phyloP scores from a whole-genome alignment of 1,140 invertebrate genomes.

The Sweltsa coloradensis region DNA sequence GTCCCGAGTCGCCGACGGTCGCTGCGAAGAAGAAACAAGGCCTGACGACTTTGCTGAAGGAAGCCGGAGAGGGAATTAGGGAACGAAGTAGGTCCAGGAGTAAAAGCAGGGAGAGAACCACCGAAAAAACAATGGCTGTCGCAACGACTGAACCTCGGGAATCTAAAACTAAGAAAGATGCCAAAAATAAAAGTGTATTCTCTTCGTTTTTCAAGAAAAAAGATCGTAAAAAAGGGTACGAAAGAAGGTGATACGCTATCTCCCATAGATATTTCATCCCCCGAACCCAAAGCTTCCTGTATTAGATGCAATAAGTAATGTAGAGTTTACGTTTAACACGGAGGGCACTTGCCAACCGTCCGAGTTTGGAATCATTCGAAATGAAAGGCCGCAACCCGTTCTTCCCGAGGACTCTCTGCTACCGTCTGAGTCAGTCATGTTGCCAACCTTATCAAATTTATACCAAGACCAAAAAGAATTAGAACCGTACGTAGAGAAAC shows the following conservation, averaged over 20 bases:
- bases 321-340: slow-evolving; percentile 30
- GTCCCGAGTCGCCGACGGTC: slow-evolving; percentile 51
- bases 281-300: slow-evolving; percentile 18
- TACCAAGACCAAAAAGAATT: no score
- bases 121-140: no score
- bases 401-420: not conserved
- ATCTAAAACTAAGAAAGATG: slow-evolving; percentile 26
- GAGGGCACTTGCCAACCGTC: slow-evolving; percentile 23
- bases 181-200: slow-evolving; percentile 35
- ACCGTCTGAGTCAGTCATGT: slow-evolving; percentile 14
- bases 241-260: slow-evolving; percentile 7
- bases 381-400: slow-evolving; percentile 2
- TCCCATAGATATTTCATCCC: slow-evolving; percentile 9
- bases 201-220: slow-evolving; percentile 37
- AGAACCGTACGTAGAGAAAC: no score
- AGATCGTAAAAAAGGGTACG: slow-evolving; percentile 32
- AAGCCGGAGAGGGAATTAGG: slow-evolving; percentile 25
- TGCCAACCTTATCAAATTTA: slow-evolving; percentile 8
- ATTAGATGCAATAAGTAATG: slow-evolving; percentile 31
- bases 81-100: slow-evolving; percentile 40
- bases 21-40: slow-evolving; percentile 9
- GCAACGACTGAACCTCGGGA: slow-evolving; percentile 5
- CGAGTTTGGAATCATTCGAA: slow-evolving; percentile 17
- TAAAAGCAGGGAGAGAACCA: slow-evolving; percentile 44
- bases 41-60: slow-evolving; percentile 25